Base-by-base conservation (phyloP, 2,797 vertebrate genomes). In the Chrysocyon brachyurus region DNA sequence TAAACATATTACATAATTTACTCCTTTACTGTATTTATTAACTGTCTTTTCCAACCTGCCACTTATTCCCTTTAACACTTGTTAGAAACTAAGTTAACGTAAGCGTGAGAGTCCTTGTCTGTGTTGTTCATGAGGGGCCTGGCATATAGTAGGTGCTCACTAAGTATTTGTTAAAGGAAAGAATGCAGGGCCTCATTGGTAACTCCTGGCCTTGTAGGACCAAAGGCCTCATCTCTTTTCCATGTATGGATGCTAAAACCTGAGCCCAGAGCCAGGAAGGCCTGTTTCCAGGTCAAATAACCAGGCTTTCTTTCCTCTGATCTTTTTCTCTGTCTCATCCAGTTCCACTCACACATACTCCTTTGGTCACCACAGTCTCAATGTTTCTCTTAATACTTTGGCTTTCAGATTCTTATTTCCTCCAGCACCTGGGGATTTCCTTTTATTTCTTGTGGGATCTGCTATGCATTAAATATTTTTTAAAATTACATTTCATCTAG, bases 401-500 rank as follows among this genome's bases (percentile, higher is more conserved):
- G 22, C 57, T 61, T 93, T 87, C 75, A 85, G 28, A 77, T 86
- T 82, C 21, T 59, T 33, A 64, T 90, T 96, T 72, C 40, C 73
- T 89, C n/a, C 61, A 66, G 63, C 73, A 94, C 40, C 59, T 75
- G 54, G 57, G 49, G 36, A 68, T 93, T 95, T 92, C 61, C 54
- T 90, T 92, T 94, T 88, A 61, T 93, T 90, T 83, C 73, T 95
- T 87, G 22, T 79, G 52, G 85, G 85, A 81, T 89, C 83, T 95
- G 73, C 90, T 91, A 31, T 64, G 40, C 54, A 77, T 97, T 94
- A 83, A 91, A 28, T 87, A 63, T 87, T 87, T 77, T 94, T 94
- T 49, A 21, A 90, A 95, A 88, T 95, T 92, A 90, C 33, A 87
- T 96, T 91, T 95, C 49, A 49, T 87, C 94, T 94, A 82, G n/a